Evolutionary conservation across 37 sponge, comb jelly and placozoan genomes (phyloP), one percentile per base, ranked within the genome.

Genomic region (Chondrosia reniformis): DNA sequence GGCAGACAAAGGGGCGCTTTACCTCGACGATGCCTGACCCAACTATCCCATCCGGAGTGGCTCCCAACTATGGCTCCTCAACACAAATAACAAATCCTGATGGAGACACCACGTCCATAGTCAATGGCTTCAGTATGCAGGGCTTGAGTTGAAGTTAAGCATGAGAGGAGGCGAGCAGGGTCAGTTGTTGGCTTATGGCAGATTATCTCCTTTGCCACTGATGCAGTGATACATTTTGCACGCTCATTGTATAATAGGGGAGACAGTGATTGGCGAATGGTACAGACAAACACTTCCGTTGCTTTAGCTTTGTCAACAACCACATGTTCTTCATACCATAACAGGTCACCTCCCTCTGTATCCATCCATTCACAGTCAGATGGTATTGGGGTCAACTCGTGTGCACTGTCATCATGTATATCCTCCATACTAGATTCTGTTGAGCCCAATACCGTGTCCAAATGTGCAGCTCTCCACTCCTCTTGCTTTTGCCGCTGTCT

Each of bases 11-110:
- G 45, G 74, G 74, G 30, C 46, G 42, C 46, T 73, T 73, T 28
- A 73, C 74, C 45, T 73, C 74, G n/a, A 73, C 19, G 8, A 73
- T 73, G 46, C 46, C 74, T 30, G 45, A 43, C 45, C 27, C 74
- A 41, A 73, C 74, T 4, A 73, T 45, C 25, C 74, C 74, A 73
- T 73, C 74, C n/a, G 74, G 74, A 45, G 45, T 45, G n/a, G 74
- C 74, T 45, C 74, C 74, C 74, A 73, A 45, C 74, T 46, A 73
- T 45, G 74, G 74, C 46, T 73, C 74, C 27, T 38, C 45, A 43
- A 28, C 45, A 28, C 74, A 43, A 45, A 73, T 38, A 28, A 73
- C 43, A 8, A 73, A 73, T 38, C 74, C 74, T 41, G 74, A 73
- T 25, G 43, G 74, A 2, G 45, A 45, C 46, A 73, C 74, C 74